phyloP scores from a whole-genome alignment of 2,888 invertebrate genomes.

The Leptopterna dolabrata region DNA sequence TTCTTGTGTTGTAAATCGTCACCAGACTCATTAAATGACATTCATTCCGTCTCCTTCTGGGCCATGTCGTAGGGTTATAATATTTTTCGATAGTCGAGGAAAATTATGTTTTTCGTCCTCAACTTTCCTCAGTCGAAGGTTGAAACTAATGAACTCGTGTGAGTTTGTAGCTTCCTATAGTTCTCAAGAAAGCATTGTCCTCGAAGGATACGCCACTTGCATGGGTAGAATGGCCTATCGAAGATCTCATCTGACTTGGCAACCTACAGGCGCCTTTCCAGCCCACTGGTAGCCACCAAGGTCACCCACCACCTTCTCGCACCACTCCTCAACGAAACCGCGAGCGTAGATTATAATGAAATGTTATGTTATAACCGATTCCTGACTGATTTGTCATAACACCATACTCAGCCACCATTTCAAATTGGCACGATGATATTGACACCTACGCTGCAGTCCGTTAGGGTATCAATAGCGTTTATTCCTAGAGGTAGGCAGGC shows the following conservation, averaged over 20 bases:
- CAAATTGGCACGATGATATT: no score
- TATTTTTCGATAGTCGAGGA: neutral
- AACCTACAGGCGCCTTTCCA: constrained; percentile 14
- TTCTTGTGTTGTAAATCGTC: no score
- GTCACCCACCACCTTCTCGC: neutral
- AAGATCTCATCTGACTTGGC: constrained; percentile 9
- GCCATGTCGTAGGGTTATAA: neutral
- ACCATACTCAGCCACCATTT: no score
- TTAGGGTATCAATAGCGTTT: no score
- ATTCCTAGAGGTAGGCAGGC: no score
- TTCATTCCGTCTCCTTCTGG: neutral
- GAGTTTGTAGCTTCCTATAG: neutral
- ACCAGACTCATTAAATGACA: neutral
- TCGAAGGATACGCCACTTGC: neutral
- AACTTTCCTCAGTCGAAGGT: neutral
- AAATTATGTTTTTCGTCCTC: neutral
- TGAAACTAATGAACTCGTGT: neutral
- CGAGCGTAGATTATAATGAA: neutral
- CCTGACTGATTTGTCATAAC: no score
- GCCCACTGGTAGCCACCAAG: constrained; percentile 31
- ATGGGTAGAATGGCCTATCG: neutral
- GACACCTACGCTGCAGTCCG: no score
- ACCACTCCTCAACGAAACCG: neutral
- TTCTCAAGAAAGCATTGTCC: neutral
- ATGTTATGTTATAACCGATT: no score